Conservation (phyloP, 2,113 vertebrate species). For the Himantopus leucocephalus region DNA sequence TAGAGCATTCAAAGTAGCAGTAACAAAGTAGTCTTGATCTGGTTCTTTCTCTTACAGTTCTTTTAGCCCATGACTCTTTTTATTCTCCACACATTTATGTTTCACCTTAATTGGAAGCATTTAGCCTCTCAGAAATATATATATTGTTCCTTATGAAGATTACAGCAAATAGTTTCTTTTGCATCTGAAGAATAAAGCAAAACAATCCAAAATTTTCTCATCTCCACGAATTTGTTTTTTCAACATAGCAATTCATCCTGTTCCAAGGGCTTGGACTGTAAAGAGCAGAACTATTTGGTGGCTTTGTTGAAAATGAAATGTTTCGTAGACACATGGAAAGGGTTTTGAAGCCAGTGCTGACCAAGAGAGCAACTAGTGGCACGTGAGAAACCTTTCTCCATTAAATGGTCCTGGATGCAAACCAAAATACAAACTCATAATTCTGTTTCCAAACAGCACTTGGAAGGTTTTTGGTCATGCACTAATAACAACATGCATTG, state of each 20-base stretch:
- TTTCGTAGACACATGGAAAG: background rate
- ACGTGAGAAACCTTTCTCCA: background rate
- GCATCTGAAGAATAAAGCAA: background rate
- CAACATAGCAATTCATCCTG: background rate
- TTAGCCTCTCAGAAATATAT: background rate
- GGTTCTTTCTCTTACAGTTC: background rate
- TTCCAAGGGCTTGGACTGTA: background rate
- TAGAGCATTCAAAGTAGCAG: conserved; percentile 32
- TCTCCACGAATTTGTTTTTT: background rate
- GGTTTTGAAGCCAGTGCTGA: background rate
- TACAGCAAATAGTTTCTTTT: background rate
- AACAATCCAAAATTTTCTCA: background rate
- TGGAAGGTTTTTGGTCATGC: background rate
- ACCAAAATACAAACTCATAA: background rate
- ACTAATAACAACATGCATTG: background rate
- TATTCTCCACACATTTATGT: background rate
- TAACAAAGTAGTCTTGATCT: conserved; percentile 13
- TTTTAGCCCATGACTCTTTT: background rate
- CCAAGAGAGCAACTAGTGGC: background rate
- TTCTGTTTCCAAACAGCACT: background rate
- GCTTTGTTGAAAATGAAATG: background rate
- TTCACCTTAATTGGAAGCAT: background rate
- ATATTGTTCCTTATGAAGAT: background rate
- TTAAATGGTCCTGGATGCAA: background rate
- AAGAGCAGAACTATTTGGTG: background rate